Conservation (phyloP, 1,140 invertebrate genomes). For the Trachymyrmex cornetzi region DNA sequence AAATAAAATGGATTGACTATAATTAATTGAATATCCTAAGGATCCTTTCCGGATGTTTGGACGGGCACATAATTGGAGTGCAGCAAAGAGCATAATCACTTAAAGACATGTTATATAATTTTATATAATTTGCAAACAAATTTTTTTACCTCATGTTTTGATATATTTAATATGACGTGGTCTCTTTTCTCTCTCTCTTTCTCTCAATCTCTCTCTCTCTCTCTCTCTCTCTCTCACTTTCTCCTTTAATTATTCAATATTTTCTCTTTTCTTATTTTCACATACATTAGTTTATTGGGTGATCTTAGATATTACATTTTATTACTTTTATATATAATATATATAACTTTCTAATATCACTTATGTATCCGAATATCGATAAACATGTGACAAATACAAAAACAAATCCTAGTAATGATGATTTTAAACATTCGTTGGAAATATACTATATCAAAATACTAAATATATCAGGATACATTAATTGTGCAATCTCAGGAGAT, state of each 20-base stretch:
- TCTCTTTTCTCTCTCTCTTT: conserved; percentile 3
- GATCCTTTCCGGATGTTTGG: conserved; percentile 64
- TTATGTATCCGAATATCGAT: conserved; percentile 67
- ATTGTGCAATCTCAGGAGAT: conserved; percentile 52
- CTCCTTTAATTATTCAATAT: conserved; percentile 65
- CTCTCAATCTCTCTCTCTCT: conserved; percentile 1
- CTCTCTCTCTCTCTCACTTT: background rate
- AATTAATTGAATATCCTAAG: conserved; percentile 65
- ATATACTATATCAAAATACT: conserved; percentile 60
- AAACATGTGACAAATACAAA: conserved; percentile 62
- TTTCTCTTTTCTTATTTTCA: conserved; percentile 65
- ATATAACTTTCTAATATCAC: conserved; percentile 70
- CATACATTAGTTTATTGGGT: conserved; percentile 64
- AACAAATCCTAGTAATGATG: conserved; percentile 40
- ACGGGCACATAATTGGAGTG: conserved; percentile 76
- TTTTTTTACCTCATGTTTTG: conserved; percentile 45
- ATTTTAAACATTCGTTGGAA: conserved; percentile 48
- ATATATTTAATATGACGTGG: conserved; percentile 65
- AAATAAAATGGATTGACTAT: conserved; percentile 48
- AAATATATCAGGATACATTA: conserved; percentile 49
- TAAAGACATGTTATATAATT: conserved; percentile 69
- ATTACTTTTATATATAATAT: conserved; percentile 45
- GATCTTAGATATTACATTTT: conserved; percentile 64
- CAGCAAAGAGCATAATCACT: conserved; percentile 79
- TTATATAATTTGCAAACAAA: conserved; percentile 72